Evolutionary conservation across 2,888 invertebrate species (phyloP).

Genomic region (Strigamia crassipes): DNA sequence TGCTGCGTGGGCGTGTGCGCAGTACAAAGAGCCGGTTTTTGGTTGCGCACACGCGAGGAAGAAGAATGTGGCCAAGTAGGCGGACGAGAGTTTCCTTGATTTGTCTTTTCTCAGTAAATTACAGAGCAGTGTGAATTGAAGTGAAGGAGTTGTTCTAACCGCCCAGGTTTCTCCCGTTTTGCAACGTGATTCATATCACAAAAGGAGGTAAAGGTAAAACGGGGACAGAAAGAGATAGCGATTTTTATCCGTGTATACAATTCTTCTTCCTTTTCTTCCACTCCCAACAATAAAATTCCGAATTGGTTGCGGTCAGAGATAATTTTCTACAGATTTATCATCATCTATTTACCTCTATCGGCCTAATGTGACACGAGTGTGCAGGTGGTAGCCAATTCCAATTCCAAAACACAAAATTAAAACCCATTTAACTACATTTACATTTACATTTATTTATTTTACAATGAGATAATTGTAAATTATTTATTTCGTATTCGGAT

Average conservation of each 20-base stretch:
- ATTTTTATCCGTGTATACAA: too few relatives aligned
- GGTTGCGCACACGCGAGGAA: not conserved
- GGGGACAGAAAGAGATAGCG: too few relatives aligned
- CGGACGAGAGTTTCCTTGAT: not conserved
- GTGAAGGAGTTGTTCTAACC: not conserved
- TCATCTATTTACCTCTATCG: not conserved
- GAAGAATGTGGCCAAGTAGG: not conserved
- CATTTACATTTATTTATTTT: not conserved
- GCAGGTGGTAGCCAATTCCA: not conserved
- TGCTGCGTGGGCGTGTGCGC: not conserved
- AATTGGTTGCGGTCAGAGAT: not conserved
- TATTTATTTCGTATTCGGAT: not conserved
- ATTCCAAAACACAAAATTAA: not conserved
- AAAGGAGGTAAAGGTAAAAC: not conserved
- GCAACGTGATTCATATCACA: not conserved
- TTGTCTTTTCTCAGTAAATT: not conserved
- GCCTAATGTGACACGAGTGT: not conserved
- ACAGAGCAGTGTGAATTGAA: not conserved
- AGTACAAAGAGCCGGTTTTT: not conserved
- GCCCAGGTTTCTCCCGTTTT: conserved; percentile 4
- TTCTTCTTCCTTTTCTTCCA: not conserved
- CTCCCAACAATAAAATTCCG: not conserved
- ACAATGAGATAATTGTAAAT: too few relatives aligned
- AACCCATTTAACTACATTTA: not conserved
- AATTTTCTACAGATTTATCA: not conserved